Base-by-base conservation (phyloP, 2,888 invertebrate genomes). In the Rhorus exstirpatorius region DNA sequence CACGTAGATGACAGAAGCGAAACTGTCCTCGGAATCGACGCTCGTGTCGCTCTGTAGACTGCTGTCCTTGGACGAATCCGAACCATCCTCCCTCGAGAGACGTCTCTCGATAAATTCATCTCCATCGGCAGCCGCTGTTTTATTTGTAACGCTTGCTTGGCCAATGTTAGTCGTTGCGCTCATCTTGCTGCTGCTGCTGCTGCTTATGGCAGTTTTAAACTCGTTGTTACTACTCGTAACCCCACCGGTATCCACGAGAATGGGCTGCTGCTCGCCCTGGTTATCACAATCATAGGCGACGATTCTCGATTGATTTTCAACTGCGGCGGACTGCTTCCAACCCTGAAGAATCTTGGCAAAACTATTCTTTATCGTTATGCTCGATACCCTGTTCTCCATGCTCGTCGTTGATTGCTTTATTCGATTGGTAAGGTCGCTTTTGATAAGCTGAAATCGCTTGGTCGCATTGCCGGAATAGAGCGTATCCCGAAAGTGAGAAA, bases 21-120 rank as follows among this genome's bases (percentile, higher is more conserved):
- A 97, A 92, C 97, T 98, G 90, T 98, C 98, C 92, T 98, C 98
- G 0, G 97, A 97, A 92, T 98, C 98, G 41, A 98, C 97, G 93
- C 98, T 98, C 0, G 98, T 98, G 91, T 98, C 98, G 92, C 98
- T 98, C 93, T 98, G 98, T 79, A 98, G 94, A 91, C 98, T 98
- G 91, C 97, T 97, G 88, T 97, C 97, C 93, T 97, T 97, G 1
- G 97, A 97, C 4, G 97, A 97, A 91, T 97, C 97, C 0, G 98
- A 98, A 12, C 97, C 97, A 88, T 97, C 97, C 93, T 98, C 98
- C 85, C 96, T 95, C 0, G 97, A 97, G 88, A 96, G 95, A 70
- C 97, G 94, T 76, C 98, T 94, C 89, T 97, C 97, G 63, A 83
- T 79, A 46, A 51, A 24, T 70, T 55, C 70, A 1, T 14, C 55